Percentiles rank a stretch among this genome's conserved stretches.
Conservation (phyloP, 2,888 invertebrate species). For the Frankliniella intonsa region DNA sequence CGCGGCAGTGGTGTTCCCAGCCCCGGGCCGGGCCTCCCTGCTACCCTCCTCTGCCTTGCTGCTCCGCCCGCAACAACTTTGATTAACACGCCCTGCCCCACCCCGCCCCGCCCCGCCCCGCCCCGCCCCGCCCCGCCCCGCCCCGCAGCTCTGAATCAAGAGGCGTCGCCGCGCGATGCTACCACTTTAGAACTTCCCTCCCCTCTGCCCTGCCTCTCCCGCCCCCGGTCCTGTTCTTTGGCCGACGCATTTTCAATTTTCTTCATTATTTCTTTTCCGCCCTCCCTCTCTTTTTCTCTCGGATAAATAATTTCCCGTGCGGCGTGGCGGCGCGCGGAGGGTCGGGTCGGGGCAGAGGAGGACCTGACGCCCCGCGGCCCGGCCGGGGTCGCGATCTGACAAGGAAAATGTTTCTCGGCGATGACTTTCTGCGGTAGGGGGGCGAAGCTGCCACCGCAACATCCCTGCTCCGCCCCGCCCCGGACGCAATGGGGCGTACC, state of each 20-base stretch:
- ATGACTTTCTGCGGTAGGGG: neutral
- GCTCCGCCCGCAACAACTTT: conserved; percentile 17
- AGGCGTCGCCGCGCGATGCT: neutral
- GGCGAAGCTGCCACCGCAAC: neutral
- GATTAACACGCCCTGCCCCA: neutral
- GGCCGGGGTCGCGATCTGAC: neutral
- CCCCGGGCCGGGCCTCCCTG: neutral
- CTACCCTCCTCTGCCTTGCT: too few relatives aligned
- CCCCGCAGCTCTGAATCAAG: neutral
- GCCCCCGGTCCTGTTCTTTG: too few relatives aligned
- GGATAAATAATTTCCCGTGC: neutral
- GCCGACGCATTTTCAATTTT: neutral
- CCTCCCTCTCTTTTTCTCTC: neutral
- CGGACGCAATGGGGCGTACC: too few relatives aligned
- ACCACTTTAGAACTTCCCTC: neutral
- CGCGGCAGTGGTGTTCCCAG: neutral
- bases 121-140: neutral
- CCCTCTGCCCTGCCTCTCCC: neutral
- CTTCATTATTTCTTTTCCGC: neutral
- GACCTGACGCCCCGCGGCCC: too few relatives aligned
- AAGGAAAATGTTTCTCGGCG: neutral
- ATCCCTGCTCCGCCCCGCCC: neutral
- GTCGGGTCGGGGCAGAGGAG: too few relatives aligned
- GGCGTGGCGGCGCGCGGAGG: neutral
- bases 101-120: neutral